Percentiles rank a stretch among this genome's conserved stretches.
Evolutionary conservation across 1,140 invertebrate genomes (phyloP).

Genomic region (Muscidifurax raptorellus): DNA sequence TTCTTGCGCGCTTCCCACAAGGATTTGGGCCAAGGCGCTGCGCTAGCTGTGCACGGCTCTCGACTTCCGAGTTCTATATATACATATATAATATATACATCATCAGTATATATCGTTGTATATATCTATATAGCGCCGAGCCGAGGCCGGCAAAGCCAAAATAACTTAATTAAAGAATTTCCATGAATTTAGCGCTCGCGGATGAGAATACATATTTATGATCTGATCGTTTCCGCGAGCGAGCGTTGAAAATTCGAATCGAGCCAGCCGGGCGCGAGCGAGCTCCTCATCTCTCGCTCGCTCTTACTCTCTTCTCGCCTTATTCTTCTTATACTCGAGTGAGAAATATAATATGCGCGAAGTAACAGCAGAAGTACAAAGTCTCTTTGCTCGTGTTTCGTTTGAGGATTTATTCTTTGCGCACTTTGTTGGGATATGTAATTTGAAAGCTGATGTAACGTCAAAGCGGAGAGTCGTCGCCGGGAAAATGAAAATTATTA

Average conservation of each 20-base stretch:
- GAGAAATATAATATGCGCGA: background rate
- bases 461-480: no score
- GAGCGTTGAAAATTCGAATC: constrained; percentile 66
- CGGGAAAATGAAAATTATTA: no score
- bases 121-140: no score
- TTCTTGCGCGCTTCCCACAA: constrained; percentile 66
- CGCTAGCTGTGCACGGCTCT: background rate
- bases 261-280: constrained; percentile 56
- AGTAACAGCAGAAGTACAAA: background rate
- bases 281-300: constrained; percentile 45
- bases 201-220: constrained; percentile 73
- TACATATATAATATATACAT: background rate
- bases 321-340: background rate
- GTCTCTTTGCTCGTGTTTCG: background rate
- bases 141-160: constrained; percentile 65
- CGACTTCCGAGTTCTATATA: constrained; percentile 2
- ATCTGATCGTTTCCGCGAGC: constrained; percentile 62
- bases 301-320: constrained; percentile 38
- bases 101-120: background rate
- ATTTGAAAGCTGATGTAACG: no score
- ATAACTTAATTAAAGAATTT: constrained; percentile 76
- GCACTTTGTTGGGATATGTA: no score
- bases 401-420: background rate
- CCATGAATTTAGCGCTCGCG: constrained; percentile 70
- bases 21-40: constrained; percentile 63